A percentile compares a stretch with the other conserved stretches of the same genome.
Evolutionary conservation across 1,140 invertebrate genomes (phyloP).

Genomic region (Dendrolimus kikuchii): DNA sequence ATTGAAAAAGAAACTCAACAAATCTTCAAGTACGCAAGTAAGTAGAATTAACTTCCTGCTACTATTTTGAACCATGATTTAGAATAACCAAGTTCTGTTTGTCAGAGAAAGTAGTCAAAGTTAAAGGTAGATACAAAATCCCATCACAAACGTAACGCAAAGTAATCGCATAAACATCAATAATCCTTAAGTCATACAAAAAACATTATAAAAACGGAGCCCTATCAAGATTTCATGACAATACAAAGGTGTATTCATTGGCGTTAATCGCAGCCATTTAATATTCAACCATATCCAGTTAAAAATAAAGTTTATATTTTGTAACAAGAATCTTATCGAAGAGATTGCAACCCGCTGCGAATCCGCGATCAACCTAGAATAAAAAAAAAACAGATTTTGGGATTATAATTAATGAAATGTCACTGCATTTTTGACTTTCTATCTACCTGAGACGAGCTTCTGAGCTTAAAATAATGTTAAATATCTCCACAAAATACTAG

Average conservation of each 20-base stretch:
- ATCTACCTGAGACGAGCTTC: slow-evolving; percentile 9
- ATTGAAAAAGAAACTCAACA: no score
- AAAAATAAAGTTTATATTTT: slow-evolving; percentile 5
- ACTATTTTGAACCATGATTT: no score
- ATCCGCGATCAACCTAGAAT: slow-evolving; percentile 23
- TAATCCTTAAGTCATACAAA: slow-evolving; percentile 43
- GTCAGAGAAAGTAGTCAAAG: not conserved
- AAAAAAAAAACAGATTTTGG: slow-evolving; percentile 32
- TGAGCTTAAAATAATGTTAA: no score
- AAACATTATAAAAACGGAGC: slow-evolving; percentile 27
- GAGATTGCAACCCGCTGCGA: slow-evolving; percentile 34
- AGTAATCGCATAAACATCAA: slow-evolving; percentile 53
- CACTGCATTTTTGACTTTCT: slow-evolving; percentile 24
- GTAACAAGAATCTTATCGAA: not conserved
- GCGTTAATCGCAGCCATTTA: not conserved
- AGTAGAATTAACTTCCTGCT: no score
- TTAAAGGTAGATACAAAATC: not conserved
- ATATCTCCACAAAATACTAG: no score
- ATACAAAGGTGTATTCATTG: not conserved
- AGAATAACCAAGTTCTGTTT: no score
- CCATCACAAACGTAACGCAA: slow-evolving; percentile 21
- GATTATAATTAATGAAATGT: slow-evolving; percentile 52
- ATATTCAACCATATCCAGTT: not conserved
- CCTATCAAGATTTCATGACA: slow-evolving; percentile 17
- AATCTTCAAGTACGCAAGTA: no score